Base-by-base conservation (phyloP, 2,888 invertebrate species). In the Tinea pellionella region DNA sequence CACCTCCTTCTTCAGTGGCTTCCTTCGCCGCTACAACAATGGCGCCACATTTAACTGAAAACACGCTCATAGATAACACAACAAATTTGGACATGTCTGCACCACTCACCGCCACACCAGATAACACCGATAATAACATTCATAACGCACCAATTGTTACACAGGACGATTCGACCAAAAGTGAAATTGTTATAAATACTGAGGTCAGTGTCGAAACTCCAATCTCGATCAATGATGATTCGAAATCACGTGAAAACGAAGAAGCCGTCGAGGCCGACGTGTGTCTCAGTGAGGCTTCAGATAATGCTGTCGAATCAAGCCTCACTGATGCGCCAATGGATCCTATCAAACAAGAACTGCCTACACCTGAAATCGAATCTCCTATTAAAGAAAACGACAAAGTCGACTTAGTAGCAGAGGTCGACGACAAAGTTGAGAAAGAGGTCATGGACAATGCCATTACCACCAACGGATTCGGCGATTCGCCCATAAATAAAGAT, bases 1-100 rank as follows among this genome's bases (percentile, higher is more conserved):
- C 92, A 74, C 93, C 93, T 76, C 93, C 93, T 68, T 92, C 92
- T 72, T 92, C 92, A 82, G 91, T 92, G 85, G 91, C 90, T 78
- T 91, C 91, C 69, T 92, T 93, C 80, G 92, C 92, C 78, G 90
- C 90, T 74, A 89, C 90, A 74, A 90, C 90, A 65, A 91, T 91
- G 89, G 90, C 90, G 75, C 89, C 82, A 68, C 86, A 86, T 71
- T 67, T 78, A 73, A 73, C 80, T 68, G 78, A 78, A 66, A 77
- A 57, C 13, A 15, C 62, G 32, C 53, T 61, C 29, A 32, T 57
- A 18, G 41, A 55, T 24, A 29, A 59, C 59, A 47, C 55, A 29
- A 43, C 60, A 13, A 13, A n/a, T 18, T 56, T 29, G 43, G 43
- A 43, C 43, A 13, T 16, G 9, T 9, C 60, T 13, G 18, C 58